These are phyloP conservation scores for Atherix ibis DNA, from an alignment of 2,888 invertebrate species.

Conservation along the genomic window DNA sequence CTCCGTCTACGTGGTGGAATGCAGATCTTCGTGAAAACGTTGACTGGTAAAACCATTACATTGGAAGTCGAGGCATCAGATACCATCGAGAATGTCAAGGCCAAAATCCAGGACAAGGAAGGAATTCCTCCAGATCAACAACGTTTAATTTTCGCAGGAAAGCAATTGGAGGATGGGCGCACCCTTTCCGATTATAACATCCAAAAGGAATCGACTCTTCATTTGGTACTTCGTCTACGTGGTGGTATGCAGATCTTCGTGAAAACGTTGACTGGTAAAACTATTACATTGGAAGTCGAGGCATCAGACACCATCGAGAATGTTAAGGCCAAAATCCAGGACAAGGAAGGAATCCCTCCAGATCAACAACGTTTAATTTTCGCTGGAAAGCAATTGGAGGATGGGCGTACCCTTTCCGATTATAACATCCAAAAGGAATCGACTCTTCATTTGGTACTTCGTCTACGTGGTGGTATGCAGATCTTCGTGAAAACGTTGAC, in stretches of 20 bases:
- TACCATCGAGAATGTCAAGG: slow-evolving; percentile 19
- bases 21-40: slow-evolving; percentile 23
- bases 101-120: slow-evolving; percentile 21
- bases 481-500: slow-evolving; percentile 9
- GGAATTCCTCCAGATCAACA: slow-evolving; percentile 22
- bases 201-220: slow-evolving; percentile 15
- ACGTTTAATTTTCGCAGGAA: slow-evolving; percentile 20
- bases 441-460: slow-evolving; percentile 9
- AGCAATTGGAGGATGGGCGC: slow-evolving; percentile 19
- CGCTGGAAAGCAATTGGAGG: slow-evolving; percentile 9
- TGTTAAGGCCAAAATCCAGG: slow-evolving; percentile 9
- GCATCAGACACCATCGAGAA: slow-evolving; percentile 9
- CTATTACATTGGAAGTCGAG: slow-evolving; percentile 9
- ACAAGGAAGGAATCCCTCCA: slow-evolving; percentile 9
- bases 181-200: slow-evolving; percentile 17
- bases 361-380: slow-evolving; percentile 10
- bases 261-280: slow-evolving; percentile 9
- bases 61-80: slow-evolving; percentile 17
- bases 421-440: slow-evolving; percentile 10
- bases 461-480: slow-evolving; percentile 10
- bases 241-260: slow-evolving; percentile 12
- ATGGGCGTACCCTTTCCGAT: slow-evolving; percentile 9
- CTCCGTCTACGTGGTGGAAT: slow-evolving; percentile 17
- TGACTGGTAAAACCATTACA: slow-evolving; percentile 20
- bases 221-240: slow-evolving; percentile 14